These are phyloP conservation scores for Archocentrus centrarchus DNA, from an alignment of 2,113 vertebrate genomes.

Conservation along the genomic window DNA sequence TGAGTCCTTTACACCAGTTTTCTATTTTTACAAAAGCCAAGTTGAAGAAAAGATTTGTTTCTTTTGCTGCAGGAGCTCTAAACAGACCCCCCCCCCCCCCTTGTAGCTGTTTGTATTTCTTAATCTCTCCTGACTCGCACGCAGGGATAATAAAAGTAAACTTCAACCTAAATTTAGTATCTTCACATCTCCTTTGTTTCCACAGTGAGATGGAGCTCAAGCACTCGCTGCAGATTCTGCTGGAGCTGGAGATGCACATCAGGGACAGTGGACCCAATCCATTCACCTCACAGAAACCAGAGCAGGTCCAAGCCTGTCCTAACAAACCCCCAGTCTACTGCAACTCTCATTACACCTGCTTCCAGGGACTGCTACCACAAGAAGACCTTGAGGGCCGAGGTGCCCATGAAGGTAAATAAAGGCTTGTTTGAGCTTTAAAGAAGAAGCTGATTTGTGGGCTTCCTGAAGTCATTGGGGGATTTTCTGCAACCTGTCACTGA, in stretches of 20 bases:
- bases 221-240: slow-evolving; percentile 87
- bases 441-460: background rate
- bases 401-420: background rate
- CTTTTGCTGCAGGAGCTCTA: slow-evolving; percentile 9
- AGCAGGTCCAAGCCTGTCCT: slow-evolving; percentile 90
- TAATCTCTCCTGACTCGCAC: background rate
- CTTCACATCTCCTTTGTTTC: background rate
- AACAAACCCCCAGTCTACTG: slow-evolving; percentile 88
- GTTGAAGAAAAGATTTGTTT: background rate
- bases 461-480: background rate
- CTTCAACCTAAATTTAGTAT: background rate
- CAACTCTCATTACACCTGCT: slow-evolving; percentile 86
- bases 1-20: background rate
- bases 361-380: slow-evolving; percentile 81
- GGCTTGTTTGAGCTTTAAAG: background rate
- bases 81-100: slow-evolving; percentile 16
- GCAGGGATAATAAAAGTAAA: background rate
- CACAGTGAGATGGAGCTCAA: slow-evolving; percentile 88
- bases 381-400: slow-evolving; percentile 56
- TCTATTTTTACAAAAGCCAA: slow-evolving; percentile 11
- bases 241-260: slow-evolving; percentile 86
- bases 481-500: background rate
- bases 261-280: slow-evolving; percentile 84
- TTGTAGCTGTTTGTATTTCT: background rate
- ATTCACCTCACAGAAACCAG: slow-evolving; percentile 88